These are phyloP conservation scores for Serripes groenlandicus DNA, from an alignment of 2,888 invertebrate species.

Conservation along the genomic window DNA sequence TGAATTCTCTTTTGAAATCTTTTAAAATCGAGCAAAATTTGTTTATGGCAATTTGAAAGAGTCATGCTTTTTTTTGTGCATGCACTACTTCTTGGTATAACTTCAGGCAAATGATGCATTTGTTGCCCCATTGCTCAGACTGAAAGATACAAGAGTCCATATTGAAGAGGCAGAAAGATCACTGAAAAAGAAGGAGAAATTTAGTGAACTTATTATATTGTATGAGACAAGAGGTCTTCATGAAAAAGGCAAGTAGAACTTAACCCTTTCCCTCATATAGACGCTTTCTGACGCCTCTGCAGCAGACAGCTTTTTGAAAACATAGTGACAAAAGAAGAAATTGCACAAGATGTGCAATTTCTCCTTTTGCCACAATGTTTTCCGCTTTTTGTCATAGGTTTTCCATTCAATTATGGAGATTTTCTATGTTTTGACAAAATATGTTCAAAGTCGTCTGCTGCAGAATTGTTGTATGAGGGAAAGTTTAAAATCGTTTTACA, in stretches of 20 bases:
- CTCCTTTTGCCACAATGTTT: background rate
- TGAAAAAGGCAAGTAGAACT: slow-evolving; percentile 91
- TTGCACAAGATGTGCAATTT: background rate
- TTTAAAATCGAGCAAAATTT: too few species aligned
- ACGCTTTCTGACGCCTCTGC: background rate
- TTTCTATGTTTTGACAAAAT: too few species aligned
- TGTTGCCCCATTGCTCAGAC: slow-evolving; percentile 95
- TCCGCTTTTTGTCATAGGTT: too few species aligned
- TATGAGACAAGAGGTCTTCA: slow-evolving; percentile 98
- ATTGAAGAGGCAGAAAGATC: slow-evolving; percentile 97
- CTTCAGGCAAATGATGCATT: slow-evolving; percentile 98
- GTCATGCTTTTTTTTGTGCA: too few species aligned
- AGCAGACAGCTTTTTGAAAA: background rate
- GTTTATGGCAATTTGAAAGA: too few species aligned
- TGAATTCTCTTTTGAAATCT: too few species aligned
- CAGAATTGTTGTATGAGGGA: too few species aligned
- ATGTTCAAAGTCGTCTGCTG: too few species aligned
- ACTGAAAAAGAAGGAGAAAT: slow-evolving; percentile 94
- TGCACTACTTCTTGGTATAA: too few species aligned
- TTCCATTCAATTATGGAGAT: too few species aligned
- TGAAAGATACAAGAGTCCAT: slow-evolving; percentile 95
- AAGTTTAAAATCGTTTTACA: too few species aligned
- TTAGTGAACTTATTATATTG: slow-evolving; percentile 96
- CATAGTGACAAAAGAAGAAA: background rate
- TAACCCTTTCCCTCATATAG: background rate